These are phyloP conservation scores for Octopus bimaculoides DNA, from an alignment of 1,140 invertebrate species.

Conservation along the genomic window DNA sequence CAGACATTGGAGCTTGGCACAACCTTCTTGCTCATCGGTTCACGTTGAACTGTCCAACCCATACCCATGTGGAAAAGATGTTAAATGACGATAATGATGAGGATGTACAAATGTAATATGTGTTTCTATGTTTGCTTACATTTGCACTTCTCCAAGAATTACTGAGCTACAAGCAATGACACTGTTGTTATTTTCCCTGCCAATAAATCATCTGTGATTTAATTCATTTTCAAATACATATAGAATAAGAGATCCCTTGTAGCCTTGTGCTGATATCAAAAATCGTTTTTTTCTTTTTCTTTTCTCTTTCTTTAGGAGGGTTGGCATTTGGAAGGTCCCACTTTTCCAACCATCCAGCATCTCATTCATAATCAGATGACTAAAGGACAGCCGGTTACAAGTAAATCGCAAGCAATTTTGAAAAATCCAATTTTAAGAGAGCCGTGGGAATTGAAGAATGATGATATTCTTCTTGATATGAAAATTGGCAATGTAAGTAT, in stretches of 20 bases:
- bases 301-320: slow-evolving; percentile 67
- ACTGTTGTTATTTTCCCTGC: no score
- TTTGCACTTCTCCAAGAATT: no score
- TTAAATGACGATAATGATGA: no score
- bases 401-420: slow-evolving; percentile 85
- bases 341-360: slow-evolving; percentile 88
- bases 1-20: no score
- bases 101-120: no score
- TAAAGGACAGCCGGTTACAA: slow-evolving; percentile 82
- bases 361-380: slow-evolving; percentile 84
- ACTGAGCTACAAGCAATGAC: no score
- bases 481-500: slow-evolving; percentile 87
- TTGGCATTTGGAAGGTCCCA: slow-evolving; percentile 89
- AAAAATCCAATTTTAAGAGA: slow-evolving; percentile 84
- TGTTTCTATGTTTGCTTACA: no score
- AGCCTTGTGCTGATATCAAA: background rate
- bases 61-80: no score
- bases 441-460: slow-evolving; percentile 94
- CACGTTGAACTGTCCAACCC: no score
- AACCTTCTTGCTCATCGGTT: no score
- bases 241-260: background rate
- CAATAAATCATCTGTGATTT: no score
- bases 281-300: background rate
- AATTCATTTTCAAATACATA: background rate
- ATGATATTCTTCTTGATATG: slow-evolving; percentile 87